Evolutionary conservation across 2,888 invertebrate genomes (phyloP).

Genomic region (Drosophila meridionalis): DNA sequence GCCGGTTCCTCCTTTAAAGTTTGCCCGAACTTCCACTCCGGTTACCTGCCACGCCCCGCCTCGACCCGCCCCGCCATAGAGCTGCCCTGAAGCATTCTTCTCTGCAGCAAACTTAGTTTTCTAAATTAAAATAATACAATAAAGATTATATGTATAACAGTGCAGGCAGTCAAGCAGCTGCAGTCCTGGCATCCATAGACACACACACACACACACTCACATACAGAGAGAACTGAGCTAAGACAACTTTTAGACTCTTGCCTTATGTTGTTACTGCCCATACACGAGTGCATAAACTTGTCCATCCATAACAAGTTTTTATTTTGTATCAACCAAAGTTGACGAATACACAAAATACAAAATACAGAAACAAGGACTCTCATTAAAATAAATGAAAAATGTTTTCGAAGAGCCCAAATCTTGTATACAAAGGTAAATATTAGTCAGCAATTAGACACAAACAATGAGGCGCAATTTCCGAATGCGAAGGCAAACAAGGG

Average conservation of each 20-base stretch:
- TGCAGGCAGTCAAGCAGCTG: slow-evolving; percentile 39
- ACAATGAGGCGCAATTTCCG: slow-evolving; percentile 28
- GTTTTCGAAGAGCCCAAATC: slow-evolving; percentile 1
- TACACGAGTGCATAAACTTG: slow-evolving; percentile 11
- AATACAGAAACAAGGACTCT: background rate
- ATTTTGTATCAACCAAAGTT: slow-evolving; percentile 15
- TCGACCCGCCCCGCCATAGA: slow-evolving; percentile 4
- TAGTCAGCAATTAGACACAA: slow-evolving; percentile 35
- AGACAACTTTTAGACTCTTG: slow-evolving; percentile 26
- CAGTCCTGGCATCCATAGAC: slow-evolving; percentile 2
- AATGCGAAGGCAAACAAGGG: slow-evolving; percentile 11
- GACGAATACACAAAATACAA: background rate
- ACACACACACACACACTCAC: background rate
- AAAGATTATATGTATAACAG: slow-evolving; percentile 65
- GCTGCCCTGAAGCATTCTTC: slow-evolving; percentile 15
- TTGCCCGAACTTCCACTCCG: slow-evolving; percentile 33
- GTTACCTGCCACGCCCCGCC: slow-evolving; percentile 32
- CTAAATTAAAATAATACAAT: slow-evolving; percentile 79
- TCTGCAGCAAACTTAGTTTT: slow-evolving; percentile 62
- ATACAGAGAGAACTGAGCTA: background rate
- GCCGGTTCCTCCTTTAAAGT: slow-evolving; percentile 52
- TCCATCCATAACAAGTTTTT: slow-evolving; percentile 14
- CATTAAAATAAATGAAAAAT: slow-evolving; percentile 7
- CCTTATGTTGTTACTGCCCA: slow-evolving; percentile 4
- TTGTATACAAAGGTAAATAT: slow-evolving; percentile 35